Conservation (phyloP, 2,113 vertebrate species). For the Girardinichthys multiradiatus region DNA sequence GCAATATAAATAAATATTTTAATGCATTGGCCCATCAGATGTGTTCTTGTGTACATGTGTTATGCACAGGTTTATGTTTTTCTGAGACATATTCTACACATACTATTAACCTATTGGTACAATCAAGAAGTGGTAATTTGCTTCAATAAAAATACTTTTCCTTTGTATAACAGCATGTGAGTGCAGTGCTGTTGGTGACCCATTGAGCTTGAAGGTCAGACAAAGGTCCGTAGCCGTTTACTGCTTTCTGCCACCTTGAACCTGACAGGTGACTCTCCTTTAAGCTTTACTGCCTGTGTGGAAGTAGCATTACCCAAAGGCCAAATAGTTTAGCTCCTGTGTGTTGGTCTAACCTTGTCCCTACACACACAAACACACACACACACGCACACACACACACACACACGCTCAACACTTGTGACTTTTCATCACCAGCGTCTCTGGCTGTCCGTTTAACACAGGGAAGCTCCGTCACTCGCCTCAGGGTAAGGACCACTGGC, state of each 20-base stretch:
- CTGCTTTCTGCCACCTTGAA: slow-evolving; percentile 16
- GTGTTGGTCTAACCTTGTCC: slow-evolving; percentile 37
- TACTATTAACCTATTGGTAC: too few relatives aligned
- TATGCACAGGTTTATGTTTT: background rate
- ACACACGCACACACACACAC: slow-evolving; percentile 18
- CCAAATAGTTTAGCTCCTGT: slow-evolving; percentile 40
- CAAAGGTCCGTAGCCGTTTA: background rate
- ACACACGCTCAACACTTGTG: slow-evolving; percentile 72
- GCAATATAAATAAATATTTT: background rate
- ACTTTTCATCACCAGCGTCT: slow-evolving; percentile 71
- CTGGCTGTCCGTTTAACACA: slow-evolving; percentile 40
- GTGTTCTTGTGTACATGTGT: background rate
- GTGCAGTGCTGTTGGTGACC: background rate
- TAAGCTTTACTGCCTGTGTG: background rate
- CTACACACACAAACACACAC: slow-evolving; percentile 3
- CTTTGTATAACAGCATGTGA: background rate
- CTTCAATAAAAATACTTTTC: background rate
- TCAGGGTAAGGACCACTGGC: slow-evolving; percentile 25
- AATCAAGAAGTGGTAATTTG: too few relatives aligned
- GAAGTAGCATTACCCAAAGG: slow-evolving; percentile 18
- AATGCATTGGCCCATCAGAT: background rate
- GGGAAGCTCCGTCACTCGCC: slow-evolving; percentile 28
- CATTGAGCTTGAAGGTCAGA: background rate
- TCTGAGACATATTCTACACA: background rate
- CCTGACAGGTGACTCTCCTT: background rate